A percentile compares a stretch with the other conserved stretches of the same genome.
phyloP scores from a whole-genome alignment of 1,140 invertebrate species.

The Cepaea nemoralis region DNA sequence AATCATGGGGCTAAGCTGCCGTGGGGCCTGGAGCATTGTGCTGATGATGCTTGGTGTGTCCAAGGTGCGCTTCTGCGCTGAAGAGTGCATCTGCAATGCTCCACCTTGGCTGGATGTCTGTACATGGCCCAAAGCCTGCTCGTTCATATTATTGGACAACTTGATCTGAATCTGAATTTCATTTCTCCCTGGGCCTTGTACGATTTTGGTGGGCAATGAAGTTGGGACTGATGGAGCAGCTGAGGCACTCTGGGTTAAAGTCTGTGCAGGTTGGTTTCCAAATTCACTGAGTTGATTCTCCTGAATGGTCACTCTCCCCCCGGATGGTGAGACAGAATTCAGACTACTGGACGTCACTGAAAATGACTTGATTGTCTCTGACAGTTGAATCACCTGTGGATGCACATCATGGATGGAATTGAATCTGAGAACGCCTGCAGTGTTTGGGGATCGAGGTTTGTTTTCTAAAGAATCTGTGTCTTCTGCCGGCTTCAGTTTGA shows the following conservation, averaged over 20 bases:
- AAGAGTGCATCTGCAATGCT: neutral
- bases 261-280: neutral
- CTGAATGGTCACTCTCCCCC: conserved; percentile 18
- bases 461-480: neutral
- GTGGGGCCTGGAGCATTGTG: conserved; percentile 32
- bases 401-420: neutral
- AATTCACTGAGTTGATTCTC: neutral
- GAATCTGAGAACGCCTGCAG: neutral
- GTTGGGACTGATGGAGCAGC: neutral
- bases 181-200: conserved; percentile 30
- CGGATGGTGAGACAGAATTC: conserved; percentile 1
- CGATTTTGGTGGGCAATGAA: conserved; percentile 32
- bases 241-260: neutral
- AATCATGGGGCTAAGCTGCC: conserved; percentile 38
- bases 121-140: neutral
- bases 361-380: conserved; percentile 12
- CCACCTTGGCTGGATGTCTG: neutral
- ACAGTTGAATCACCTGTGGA: neutral
- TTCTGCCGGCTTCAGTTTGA: neutral
- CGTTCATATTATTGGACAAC: conserved; percentile 27
- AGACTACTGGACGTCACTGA: neutral
- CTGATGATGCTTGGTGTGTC: conserved; percentile 32
- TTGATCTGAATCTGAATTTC: conserved; percentile 48
- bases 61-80: neutral
- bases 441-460: neutral